Evolutionary conservation across 2,113 vertebrate species (phyloP), one percentile per base, ranked within the genome.

Genomic region (Gobiocypris rarus): DNA sequence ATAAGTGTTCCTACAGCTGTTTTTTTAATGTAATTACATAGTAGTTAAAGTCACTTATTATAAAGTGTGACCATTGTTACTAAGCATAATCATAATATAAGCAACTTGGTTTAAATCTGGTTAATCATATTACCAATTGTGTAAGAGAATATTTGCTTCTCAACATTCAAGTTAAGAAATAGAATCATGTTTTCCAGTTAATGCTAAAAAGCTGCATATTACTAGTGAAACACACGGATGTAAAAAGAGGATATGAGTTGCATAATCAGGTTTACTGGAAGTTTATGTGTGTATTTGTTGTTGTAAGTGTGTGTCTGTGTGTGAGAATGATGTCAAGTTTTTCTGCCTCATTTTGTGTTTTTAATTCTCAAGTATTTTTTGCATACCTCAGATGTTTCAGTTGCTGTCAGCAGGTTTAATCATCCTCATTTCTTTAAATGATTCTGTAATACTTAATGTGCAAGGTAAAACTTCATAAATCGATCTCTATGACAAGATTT

Each of bases 221-320:
- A 48, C n/a, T 45, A 67, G 43, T 50, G 26, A 26, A 67, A 65
- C 26, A 14, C 78, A 65, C 38, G 61, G 61, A 81, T 81, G 78
- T 81, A 67, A 61, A 81, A 81, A 81, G 61, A 81, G 78, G 78
- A 81, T 52, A 81, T 81, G 43, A 8, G 24, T 81, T 81, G 78
- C 78, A 52, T 52, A 81, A 81, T 81, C 61, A 67, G 17, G 78
- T 81, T 81, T 67, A 81, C 61, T 81, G 78, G 78, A 81, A 67
- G 78, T 50, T 50, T 48, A 67, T 79, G 24, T 43, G 56, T 63
- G 56, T 61, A 56, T 78, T 34, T 61, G 71, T 78, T 59, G 34
- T 77, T 34, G 59, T 22, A 41, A 38, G 28, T 31, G 9, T 54
- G 3, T 45, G 24, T 28, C 3, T 28, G 9, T 41, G 22, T 22